Percentiles rank a stretch among this genome's conserved stretches.
phyloP scores from a whole-genome alignment of 2,113 vertebrate genomes.

The Cavia aperea region DNA sequence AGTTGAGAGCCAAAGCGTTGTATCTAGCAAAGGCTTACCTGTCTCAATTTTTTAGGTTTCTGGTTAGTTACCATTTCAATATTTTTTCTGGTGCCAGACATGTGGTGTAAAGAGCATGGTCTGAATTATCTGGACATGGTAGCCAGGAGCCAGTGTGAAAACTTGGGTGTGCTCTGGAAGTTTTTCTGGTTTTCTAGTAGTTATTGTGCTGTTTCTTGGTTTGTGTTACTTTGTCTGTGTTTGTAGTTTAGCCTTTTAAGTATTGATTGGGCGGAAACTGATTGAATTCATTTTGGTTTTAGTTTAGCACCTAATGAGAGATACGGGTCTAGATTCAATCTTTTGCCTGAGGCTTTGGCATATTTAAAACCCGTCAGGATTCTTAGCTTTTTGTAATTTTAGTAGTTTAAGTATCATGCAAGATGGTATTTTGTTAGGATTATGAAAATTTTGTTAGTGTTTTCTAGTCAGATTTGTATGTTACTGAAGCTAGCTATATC shows the following conservation, averaged over 20 bases:
- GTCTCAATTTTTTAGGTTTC: neutral
- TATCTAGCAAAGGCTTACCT: neutral
- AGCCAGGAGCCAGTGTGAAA: neutral
- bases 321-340: too few species aligned
- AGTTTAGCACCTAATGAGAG: too few species aligned
- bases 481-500: neutral
- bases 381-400: conserved; percentile 1
- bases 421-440: neutral
- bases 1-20: neutral
- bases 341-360: neutral
- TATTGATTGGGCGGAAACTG: neutral
- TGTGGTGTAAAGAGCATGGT: neutral
- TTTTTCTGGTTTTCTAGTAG: conserved; percentile 21
- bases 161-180: neutral
- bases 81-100: neutral
- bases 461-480: neutral
- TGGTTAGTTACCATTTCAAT: neutral
- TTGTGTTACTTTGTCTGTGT: neutral
- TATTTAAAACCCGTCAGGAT: conserved; percentile 16
- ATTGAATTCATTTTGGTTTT: neutral
- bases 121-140: neutral
- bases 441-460: neutral
- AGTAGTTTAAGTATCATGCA: conserved; percentile 10
- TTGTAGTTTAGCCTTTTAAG: neutral
- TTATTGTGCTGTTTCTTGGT: neutral